Conservation (phyloP, 2,888 invertebrate species). For the Drosophila seclusa region DNA sequence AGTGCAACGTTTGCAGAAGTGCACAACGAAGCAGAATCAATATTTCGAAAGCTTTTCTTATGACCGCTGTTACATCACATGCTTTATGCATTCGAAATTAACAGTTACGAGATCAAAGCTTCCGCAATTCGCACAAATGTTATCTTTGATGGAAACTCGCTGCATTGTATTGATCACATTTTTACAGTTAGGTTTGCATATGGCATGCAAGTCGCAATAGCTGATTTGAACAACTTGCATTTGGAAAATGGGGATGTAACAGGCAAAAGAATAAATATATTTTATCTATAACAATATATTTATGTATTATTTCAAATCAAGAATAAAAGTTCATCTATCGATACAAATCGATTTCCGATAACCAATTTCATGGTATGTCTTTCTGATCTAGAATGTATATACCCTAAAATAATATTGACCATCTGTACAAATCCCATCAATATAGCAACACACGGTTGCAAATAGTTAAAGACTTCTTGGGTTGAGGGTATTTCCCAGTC, state of each 20-base stretch:
- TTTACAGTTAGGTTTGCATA: neutral
- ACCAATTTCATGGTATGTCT: neutral
- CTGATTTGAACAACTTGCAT: neutral
- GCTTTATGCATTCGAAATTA: neutral
- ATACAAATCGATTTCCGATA: neutral
- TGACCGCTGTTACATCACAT: neutral
- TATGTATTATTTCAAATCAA: neutral
- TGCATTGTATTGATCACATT: neutral
- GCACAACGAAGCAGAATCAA: constrained; percentile 2
- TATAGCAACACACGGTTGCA: neutral
- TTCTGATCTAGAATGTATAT: neutral
- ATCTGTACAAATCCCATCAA: neutral
- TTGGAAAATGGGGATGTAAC: neutral
- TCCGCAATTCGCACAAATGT: neutral
- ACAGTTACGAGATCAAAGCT: neutral
- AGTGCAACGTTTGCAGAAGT: constrained; percentile 12
- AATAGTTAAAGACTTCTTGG: neutral
- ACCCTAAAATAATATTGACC: neutral
- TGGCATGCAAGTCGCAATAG: neutral
- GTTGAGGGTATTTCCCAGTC: neutral
- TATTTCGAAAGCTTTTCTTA: constrained; percentile 5
- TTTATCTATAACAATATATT: neutral
- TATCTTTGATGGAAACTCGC: neutral
- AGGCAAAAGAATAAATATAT: neutral
- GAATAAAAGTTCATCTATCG: neutral